These are phyloP conservation scores for Drosophila grimshawi DNA, from an alignment of 1,140 invertebrate species.

Conservation along the genomic window DNA sequence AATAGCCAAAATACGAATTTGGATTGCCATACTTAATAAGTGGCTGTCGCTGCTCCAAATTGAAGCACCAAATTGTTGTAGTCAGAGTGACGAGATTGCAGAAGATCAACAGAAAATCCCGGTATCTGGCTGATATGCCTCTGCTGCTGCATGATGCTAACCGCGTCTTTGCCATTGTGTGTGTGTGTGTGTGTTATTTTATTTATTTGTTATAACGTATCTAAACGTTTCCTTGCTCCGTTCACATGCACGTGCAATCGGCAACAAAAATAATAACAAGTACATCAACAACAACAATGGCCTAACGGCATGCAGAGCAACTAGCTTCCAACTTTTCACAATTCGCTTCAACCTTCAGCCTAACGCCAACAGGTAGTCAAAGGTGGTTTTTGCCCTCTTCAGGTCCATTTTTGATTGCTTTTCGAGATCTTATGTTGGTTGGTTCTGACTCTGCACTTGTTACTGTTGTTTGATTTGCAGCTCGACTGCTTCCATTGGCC, in stretches of 20 bases:
- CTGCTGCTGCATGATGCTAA: background rate
- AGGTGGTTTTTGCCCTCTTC: background rate
- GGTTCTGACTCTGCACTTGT: slow-evolving; percentile 25
- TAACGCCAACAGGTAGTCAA: slow-evolving; percentile 36
- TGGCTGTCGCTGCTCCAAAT: slow-evolving; percentile 77
- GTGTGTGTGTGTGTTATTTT: background rate
- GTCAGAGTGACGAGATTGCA: background rate
- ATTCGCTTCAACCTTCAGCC: slow-evolving; percentile 26
- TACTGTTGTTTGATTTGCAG: slow-evolving; percentile 2
- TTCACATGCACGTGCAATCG: slow-evolving; percentile 47
- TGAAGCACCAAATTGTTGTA: slow-evolving; percentile 45
- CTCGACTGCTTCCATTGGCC: slow-evolving; percentile 18
- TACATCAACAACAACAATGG: slow-evolving; percentile 5
- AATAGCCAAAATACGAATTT: slow-evolving; percentile 79
- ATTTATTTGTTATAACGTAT: background rate
- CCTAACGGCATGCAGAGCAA: slow-evolving; percentile 14
- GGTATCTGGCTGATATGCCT: too few relatives aligned
- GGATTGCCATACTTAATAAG: slow-evolving; percentile 75
- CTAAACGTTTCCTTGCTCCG: background rate
- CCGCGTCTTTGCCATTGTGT: background rate
- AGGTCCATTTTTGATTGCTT: slow-evolving; percentile 20
- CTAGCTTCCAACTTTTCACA: slow-evolving; percentile 29
- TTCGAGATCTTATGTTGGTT: background rate
- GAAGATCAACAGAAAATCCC: background rate
- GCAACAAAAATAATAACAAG: slow-evolving; percentile 32